phyloP scores from a whole-genome alignment of 2,113 vertebrate species.

The Elephas maximus region DNA sequence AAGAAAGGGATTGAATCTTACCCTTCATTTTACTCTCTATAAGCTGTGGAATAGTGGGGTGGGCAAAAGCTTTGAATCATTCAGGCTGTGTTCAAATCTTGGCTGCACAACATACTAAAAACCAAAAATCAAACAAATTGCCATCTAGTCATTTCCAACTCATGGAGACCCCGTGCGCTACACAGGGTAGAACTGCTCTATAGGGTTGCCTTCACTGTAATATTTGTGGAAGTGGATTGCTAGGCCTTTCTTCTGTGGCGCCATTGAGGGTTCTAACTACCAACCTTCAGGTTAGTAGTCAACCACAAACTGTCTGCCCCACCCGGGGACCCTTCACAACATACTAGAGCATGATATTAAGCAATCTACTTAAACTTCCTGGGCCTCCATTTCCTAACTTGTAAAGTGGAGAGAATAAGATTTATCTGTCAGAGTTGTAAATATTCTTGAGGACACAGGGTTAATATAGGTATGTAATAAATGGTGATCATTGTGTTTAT shows the following conservation, averaged over 20 bases:
- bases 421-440: not conserved
- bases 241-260: not conserved
- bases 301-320: not conserved
- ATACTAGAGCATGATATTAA: not conserved
- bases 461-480: not conserved
- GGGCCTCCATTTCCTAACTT: conserved; percentile 2
- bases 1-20: conserved; percentile 2
- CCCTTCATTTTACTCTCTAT: not conserved
- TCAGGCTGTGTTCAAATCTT: not conserved
- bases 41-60: not conserved
- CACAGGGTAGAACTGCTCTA: not conserved
- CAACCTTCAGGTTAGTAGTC: not conserved
- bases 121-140: not conserved
- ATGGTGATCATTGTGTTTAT: not conserved
- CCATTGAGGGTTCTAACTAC: not conserved
- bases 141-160: not conserved
- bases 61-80: not conserved
- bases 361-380: not conserved
- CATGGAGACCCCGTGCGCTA: not conserved
- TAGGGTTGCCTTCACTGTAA: not conserved
- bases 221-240: not conserved
- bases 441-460: not conserved
- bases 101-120: not conserved
- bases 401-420: not conserved
- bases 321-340: not conserved